These are phyloP conservation scores for Spilosoma lubricipeda DNA, from an alignment of 2,888 invertebrate genomes.

Conservation along the genomic window DNA sequence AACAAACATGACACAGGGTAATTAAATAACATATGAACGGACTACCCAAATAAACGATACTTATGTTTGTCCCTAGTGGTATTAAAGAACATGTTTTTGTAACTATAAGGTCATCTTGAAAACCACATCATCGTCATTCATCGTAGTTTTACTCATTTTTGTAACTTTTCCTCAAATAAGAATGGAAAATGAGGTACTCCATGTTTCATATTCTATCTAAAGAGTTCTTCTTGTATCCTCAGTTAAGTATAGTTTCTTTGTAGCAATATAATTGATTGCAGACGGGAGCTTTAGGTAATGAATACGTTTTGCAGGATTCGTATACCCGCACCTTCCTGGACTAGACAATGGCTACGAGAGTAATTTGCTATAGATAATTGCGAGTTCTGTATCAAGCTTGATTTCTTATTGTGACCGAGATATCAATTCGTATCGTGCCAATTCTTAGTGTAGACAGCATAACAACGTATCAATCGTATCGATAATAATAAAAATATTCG, in stretches of 20 bases:
- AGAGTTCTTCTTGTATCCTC: not conserved
- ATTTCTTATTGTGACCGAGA: not conserved
- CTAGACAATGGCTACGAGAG: not conserved
- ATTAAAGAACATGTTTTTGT: not conserved
- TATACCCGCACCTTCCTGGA: not conserved
- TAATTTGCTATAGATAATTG: not conserved
- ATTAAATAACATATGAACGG: not conserved
- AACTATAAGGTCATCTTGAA: not conserved
- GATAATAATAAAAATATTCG: conserved; percentile 5
- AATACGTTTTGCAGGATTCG: too few species aligned
- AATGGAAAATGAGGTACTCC: not conserved
- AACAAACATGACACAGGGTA: not conserved
- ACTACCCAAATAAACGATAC: not conserved
- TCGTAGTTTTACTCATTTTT: not conserved
- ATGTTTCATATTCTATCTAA: not conserved
- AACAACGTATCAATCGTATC: not conserved
- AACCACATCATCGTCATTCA: not conserved
- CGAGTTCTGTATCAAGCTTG: not conserved
- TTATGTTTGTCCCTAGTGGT: not conserved
- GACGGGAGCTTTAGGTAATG: not conserved
- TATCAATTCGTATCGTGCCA: not conserved
- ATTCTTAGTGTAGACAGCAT: not conserved
- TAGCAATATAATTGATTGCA: too few species aligned
- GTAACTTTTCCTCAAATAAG: not conserved
- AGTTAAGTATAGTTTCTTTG: not conserved